These are phyloP conservation scores for Trachelipus rathkii DNA, from an alignment of 1,140 invertebrate species.

Conservation along the genomic window DNA sequence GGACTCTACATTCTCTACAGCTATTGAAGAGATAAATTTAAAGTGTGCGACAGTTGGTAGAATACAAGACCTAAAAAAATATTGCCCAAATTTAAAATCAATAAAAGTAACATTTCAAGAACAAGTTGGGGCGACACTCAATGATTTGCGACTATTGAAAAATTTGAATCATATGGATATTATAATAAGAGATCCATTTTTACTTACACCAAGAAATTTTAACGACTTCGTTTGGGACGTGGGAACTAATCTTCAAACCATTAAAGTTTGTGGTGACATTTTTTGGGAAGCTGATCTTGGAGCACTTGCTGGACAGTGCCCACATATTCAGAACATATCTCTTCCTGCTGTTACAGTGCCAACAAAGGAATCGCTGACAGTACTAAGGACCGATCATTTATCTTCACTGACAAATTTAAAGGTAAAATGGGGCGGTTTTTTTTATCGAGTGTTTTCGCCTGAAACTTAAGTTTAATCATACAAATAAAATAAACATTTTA, in stretches of 20 bases:
- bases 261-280: slow-evolving; percentile 38
- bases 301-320: slow-evolving; percentile 34
- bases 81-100: slow-evolving; percentile 31
- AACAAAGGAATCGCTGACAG: slow-evolving; percentile 33
- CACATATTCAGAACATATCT: slow-evolving; percentile 35
- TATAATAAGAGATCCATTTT: slow-evolving; percentile 39
- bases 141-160: slow-evolving; percentile 37
- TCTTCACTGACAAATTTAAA: slow-evolving; percentile 30
- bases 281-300: slow-evolving; percentile 43
- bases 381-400: slow-evolving; percentile 27
- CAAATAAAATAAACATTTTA: background rate
- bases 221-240: slow-evolving; percentile 40
- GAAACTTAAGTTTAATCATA: background rate
- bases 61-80: slow-evolving; percentile 32
- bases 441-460: no score
- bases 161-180: slow-evolving; percentile 33
- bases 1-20: slow-evolving; percentile 23
- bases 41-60: slow-evolving; percentile 36
- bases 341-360: slow-evolving; percentile 40
- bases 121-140: slow-evolving; percentile 33
- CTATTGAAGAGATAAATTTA: slow-evolving; percentile 35
- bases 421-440: slow-evolving; percentile 21
- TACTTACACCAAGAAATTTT: slow-evolving; percentile 32
- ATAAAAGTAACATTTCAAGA: slow-evolving; percentile 39
- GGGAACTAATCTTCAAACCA: slow-evolving; percentile 30